Evolutionary conservation across 2,797 vertebrate species (phyloP), one percentile per base, ranked within the genome.

Genomic region (Rhinatrema bivittatum): DNA sequence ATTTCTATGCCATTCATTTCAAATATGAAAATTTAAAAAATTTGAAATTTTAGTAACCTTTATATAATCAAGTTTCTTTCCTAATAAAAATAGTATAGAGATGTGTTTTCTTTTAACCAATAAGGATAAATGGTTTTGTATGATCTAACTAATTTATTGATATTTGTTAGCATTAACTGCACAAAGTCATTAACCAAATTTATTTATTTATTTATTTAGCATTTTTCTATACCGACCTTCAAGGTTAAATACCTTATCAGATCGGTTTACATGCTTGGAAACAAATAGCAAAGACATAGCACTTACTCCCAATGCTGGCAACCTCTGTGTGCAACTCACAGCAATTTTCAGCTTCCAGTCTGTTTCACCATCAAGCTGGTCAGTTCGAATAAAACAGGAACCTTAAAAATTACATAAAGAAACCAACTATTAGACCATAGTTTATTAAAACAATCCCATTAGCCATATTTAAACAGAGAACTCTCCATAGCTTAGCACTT

Each of bases 331-430:
- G 74, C 92, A 99, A 53, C 78, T 79, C 22, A 99, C 96, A 2
- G 91, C 88, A 23, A 97, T 84, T 70, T 93, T 97, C 52, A 97
- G 83, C 50, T 99, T 99, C 96, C 96, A 99, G 69, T 99, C 96
- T 0, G 95, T 99, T 58, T 98, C 96, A 45, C 96, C 95, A 25
- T 99, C 95, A 3, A 99, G 87, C 68, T 98, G 96, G 53, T 99
- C 96, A 2, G 94, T 98, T 53, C 93, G 78, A 66, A 99, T 93
- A 70, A 98, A 99, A 70, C 95, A 98, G 0, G 92, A 65, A 29
- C 94, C 96, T 99, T 70, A 19, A 63, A 53, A 59, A 25, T 8
- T 4, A 29, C 13, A 55, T 5, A 46, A 38, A 49, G 30, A 53
- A 34, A 49, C 15, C 4, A 42, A 2, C 29, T 21, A 46, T 5